Evolutionary conservation across 2,797 vertebrate species (phyloP), one percentile per base, ranked within the genome.

Genomic region (Anguilla pacifica): DNA sequence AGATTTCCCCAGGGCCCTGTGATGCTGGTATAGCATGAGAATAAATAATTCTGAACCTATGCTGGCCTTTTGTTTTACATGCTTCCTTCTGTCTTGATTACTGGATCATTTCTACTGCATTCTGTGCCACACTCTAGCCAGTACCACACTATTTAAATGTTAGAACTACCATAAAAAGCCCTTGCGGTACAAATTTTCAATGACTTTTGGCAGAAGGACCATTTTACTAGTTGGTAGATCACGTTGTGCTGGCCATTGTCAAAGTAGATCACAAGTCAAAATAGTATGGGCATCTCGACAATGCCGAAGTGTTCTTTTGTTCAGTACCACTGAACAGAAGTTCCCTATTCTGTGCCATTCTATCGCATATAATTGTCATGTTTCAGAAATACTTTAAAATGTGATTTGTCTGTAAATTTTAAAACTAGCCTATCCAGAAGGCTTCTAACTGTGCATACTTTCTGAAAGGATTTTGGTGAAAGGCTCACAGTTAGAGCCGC

Each of bases 371-470:
- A 67, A 46, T 46, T 11, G 19, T 49, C 0, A 51, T 7, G 35
- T 64, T 72, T 77, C 59, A 43, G 51, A 61, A 25, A 22, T 77
- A 13, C 67, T 43, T 84, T 82, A 22, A 43, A 31, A 70, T 46
- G 53, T 43, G 85, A 88, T 86, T 86, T 88, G 86, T 86, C 61
- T 57, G 81, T 81, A 57, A n/a, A 79, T 84, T 84, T 86, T 83
- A 72, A 77, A 57, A 64, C 28, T 83, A 86, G 77, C 72, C 83
- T 55, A 64, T 85, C 53, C 87, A 88, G 46, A 57, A 61, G 87
- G 31, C 46, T 39, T 85, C 72, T 81, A 61, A 79, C 28, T 19
- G 43, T 67, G 35, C 57, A 84, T 84, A 83, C 51, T 31, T 53
- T 51, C 53, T 31, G 86, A 53, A 83, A 86, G 64, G 31, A 86